Evolutionary conservation across 2,888 invertebrate genomes (phyloP).

Genomic region (Heliconius aoede): DNA sequence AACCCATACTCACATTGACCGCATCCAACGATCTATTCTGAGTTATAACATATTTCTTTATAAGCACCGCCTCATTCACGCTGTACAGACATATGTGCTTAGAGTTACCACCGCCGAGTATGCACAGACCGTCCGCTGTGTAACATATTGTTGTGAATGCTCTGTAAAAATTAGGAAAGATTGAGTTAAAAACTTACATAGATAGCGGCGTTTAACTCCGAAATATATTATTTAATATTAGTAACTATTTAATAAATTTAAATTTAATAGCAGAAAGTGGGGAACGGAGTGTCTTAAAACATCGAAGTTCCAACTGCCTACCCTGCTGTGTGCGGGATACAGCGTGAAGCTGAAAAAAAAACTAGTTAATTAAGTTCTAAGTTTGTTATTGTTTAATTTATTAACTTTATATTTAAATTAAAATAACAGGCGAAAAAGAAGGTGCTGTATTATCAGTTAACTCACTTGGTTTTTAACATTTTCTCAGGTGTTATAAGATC

Average conservation of each 20-base stretch:
- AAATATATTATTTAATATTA: neutral
- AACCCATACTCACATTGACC: slow-evolving; percentile 88
- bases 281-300: no score
- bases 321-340: no score
- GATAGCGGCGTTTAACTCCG: neutral
- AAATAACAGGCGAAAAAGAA: no score
- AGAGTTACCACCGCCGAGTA: slow-evolving; percentile 96
- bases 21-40: slow-evolving; percentile 97
- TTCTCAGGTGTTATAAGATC: slow-evolving; percentile 95
- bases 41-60: slow-evolving; percentile 97
- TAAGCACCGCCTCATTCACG: slow-evolving; percentile 89
- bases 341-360: no score
- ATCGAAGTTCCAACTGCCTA: no score
- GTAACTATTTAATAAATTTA: no score
- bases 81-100: slow-evolving; percentile 98
- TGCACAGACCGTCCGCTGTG: slow-evolving; percentile 94
- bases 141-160: slow-evolving; percentile 96
- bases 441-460: slow-evolving; percentile 14
- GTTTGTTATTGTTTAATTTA: no score
- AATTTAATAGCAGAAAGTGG: no score
- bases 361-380: no score
- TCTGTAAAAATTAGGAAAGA: slow-evolving; percentile 78
- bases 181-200: neutral
- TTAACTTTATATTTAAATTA: no score
- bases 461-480: slow-evolving; percentile 92